Evolutionary conservation across 1,140 invertebrate genomes (phyloP), one percentile per base, ranked within the genome.

Genomic region (Mercenaria mercenaria): DNA sequence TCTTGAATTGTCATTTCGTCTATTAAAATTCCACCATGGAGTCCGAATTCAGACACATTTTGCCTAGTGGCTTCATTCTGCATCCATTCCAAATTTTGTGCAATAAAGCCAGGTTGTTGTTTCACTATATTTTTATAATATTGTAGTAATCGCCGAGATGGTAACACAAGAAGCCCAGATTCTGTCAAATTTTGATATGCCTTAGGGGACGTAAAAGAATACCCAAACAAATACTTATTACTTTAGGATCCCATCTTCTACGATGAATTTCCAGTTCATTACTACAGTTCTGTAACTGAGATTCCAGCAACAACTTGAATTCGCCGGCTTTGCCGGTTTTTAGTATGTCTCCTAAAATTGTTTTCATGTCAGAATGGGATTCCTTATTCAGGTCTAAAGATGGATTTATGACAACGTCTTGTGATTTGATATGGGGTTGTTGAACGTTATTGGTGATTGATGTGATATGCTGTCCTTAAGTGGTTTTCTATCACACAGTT

Each of bases 1-100:
- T 90, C 89, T 43, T 86, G 56, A 41, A 90, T 43, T 32, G 81
- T 59, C 77, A 86, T 87, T 87, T 90, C 76, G 76, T 90, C 89
- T 0, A 87, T 52, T 13, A 90, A 39, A 52, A 81, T 39, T 41
- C 89, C 89, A 74, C 59, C 37, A 37, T 32, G 84, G 23, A 50
- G 37, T 61, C 89, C 67, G 47, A 81, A 86, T 3, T 72, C 13
- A 74, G 47, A 67, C 23, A 82, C 34, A 0, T 82, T 81, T 76
- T 90, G n/a, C 26, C 59, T 47, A 15, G 41, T 52, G 32, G 64
- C 76, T 39, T 86, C 76, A 6, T 41, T 74, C 50, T 81, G 56
- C 84, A 87, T 90, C 85, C 84, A 91, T 23, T 74, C 23, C 26
- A 91, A 84, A 79, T 88, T 88, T 50, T 91, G 50, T 61, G 18